Evolutionary conservation across 2,888 invertebrate genomes (phyloP).

Genomic region (Chromoteleia sp.): DNA sequence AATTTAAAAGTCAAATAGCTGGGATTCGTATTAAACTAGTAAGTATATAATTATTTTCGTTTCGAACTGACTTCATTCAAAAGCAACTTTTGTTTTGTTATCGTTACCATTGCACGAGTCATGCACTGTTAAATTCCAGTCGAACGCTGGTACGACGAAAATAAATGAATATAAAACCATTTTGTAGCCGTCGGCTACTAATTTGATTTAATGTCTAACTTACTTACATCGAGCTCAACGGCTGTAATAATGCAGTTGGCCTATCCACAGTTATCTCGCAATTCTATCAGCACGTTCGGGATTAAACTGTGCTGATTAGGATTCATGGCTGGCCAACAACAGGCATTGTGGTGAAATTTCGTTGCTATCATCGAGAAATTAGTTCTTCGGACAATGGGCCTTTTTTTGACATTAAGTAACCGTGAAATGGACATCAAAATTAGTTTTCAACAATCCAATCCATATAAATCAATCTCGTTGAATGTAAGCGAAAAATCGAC

Average conservation of each 20-base stretch:
- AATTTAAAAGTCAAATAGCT: no score
- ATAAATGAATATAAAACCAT: conserved; percentile 4
- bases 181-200: conserved; percentile 12
- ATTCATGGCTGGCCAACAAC: conserved; percentile 20
- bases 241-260: conserved; percentile 23
- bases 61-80: no score
- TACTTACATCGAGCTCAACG: conserved; percentile 21
- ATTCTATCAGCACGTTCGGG: conserved; percentile 35
- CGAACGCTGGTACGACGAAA: not conserved
- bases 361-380: not conserved
- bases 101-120: not conserved
- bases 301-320: conserved; percentile 23
- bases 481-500: no score
- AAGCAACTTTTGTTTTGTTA: no score
- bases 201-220: conserved; percentile 46
- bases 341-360: conserved; percentile 1
- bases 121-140: not conserved
- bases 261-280: conserved; percentile 29
- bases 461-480: no score
- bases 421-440: no score
- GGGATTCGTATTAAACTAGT: no score
- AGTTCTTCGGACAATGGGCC: no score
- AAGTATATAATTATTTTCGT: no score
- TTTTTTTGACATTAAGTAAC: no score
- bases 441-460: no score